Evolutionary conservation across 2,797 vertebrate species (phyloP).

Genomic region (Pristis pectinata): DNA sequence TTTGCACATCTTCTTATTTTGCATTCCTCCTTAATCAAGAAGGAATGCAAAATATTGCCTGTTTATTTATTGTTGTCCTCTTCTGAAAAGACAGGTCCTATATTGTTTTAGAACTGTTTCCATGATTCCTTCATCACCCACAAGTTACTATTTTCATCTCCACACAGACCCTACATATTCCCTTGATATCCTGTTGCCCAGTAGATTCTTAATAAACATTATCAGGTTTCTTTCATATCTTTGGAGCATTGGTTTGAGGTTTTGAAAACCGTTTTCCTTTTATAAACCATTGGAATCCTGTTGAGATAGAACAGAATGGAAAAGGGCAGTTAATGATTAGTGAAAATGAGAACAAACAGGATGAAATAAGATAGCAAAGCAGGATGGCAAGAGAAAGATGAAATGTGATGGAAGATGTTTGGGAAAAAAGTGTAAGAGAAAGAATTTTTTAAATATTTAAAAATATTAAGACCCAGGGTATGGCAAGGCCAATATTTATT

Average conservation of each 20-base stretch:
- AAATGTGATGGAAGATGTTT: neutral
- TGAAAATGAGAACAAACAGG: neutral
- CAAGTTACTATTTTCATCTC: too few species aligned
- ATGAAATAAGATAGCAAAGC: neutral
- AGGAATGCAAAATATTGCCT: too few species aligned
- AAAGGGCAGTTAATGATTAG: neutral
- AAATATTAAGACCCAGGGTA: neutral
- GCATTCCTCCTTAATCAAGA: too few species aligned
- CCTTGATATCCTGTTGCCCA: too few species aligned
- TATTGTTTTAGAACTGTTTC: too few species aligned
- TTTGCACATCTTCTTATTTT: too few species aligned
- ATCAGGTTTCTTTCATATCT: neutral
- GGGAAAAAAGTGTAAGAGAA: neutral
- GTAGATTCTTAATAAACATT: too few species aligned
- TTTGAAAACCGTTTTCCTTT: neutral
- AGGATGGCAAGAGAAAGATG: neutral
- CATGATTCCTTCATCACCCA: too few species aligned
- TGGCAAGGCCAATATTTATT: neutral
- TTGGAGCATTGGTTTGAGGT: neutral
- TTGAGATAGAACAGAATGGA: neutral
- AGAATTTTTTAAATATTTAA: neutral
- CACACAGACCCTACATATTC: too few species aligned
- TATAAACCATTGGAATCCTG: neutral
- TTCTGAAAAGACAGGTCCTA: too few species aligned
- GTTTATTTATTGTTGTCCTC: too few species aligned